Base-by-base conservation (phyloP, 2,113 vertebrate species). In the Xenopus tropicalis region DNA sequence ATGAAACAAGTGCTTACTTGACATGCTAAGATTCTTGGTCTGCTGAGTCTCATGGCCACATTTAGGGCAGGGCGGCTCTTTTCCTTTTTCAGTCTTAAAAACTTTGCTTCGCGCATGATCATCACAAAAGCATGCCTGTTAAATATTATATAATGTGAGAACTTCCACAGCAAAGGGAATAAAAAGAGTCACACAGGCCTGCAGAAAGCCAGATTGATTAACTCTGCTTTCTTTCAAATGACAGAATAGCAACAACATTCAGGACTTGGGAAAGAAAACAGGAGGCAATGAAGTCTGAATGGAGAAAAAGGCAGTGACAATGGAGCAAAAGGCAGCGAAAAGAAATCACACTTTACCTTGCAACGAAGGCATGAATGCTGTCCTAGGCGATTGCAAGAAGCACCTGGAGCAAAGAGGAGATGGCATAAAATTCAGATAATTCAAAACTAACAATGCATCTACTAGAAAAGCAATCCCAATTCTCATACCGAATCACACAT, bases 1-100 rank as follows among this genome's bases (percentile, higher is more conserved):
- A 37, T 37, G 29, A 56, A 21, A 44, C n/a, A 20, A 1, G 1
- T 58, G 51, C 95, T 97, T 89, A 99, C 97, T 99, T 81, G 97
- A 99, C 94, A 99, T 98, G 96, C 97, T 98, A 69, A 99, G 91
- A 70, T 98, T 94, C 87, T 98, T 98, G 24, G 96, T 98, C 87
- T 98, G 91, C 84, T 98, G 97, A 1, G 96, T 99, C 86, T 98
- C 95, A 1, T 98, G 97, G 19, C 97, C 97, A 78, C 97, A 99
- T 79, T 98, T 99, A 10, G 97, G 97, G 75, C 97, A 99, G 0
- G 97, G 97, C 24, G 94, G 97, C 3, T 90, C 90, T 80, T 94
- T 98, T 64, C 97, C 96, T 68, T 98, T 99, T 79, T 99, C 97
- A 70, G 98, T 95, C 79, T 98, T 99, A 82, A 98, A 99, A 24